Evolutionary conservation across 2,797 vertebrate genomes (phyloP).

Genomic region (Hydrophis major): DNA sequence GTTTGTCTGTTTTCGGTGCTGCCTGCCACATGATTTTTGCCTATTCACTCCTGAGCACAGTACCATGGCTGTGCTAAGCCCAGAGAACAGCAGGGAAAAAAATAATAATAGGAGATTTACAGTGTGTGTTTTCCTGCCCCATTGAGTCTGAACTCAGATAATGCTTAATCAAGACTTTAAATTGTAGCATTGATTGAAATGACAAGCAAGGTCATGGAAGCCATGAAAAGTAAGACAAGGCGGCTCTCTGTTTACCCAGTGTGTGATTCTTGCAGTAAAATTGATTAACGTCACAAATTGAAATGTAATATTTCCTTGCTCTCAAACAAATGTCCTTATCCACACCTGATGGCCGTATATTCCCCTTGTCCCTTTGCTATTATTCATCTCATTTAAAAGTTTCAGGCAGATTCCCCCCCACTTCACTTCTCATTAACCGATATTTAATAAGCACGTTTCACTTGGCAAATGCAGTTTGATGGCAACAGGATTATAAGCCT

Average conservation of each 20-base stretch:
- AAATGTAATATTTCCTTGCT: neutral
- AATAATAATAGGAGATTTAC: neutral
- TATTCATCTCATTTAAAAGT: conserved; percentile 14
- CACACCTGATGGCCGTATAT: conserved; percentile 7
- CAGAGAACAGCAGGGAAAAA: neutral
- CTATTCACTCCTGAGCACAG: neutral
- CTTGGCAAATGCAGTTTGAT: conserved; percentile 26
- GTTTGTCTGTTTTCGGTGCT: neutral
- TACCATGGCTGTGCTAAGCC: neutral
- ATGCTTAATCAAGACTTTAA: neutral
- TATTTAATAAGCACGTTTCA: conserved; percentile 38
- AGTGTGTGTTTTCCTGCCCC: conserved; percentile 8
- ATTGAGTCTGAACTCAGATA: neutral
- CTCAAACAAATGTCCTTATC: conserved; percentile 8
- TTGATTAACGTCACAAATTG: conserved; percentile 26
- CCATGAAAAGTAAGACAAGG: neutral
- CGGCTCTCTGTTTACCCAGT: neutral
- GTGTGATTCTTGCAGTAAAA: neutral
- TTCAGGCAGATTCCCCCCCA: neutral
- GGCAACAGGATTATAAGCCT: conserved; percentile 18
- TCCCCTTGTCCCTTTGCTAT: neutral
- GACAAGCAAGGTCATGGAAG: neutral
- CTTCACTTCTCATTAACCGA: conserved; percentile 24
- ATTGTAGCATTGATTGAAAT: conserved; percentile 19
- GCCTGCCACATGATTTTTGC: neutral